Evolutionary conservation across 2,888 invertebrate genomes (phyloP).

Genomic region (Timandra comae): DNA sequence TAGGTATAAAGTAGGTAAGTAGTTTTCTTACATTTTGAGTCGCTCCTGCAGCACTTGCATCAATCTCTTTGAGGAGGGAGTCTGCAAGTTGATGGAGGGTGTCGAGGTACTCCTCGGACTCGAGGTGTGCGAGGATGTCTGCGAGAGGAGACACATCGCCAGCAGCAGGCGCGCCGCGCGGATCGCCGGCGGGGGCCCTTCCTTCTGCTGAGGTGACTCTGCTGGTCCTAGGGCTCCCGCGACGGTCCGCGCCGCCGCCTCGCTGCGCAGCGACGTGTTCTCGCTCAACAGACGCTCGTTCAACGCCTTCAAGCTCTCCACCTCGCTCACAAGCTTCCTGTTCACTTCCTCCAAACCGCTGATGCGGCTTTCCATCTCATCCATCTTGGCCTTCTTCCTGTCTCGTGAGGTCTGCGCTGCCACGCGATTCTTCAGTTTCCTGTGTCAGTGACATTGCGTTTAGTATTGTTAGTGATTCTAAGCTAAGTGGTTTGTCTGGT

Average conservation of each 20-base stretch:
- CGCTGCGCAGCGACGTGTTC: constrained; percentile 77
- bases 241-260: constrained; percentile 80
- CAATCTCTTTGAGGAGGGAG: constrained; percentile 87
- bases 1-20: no score
- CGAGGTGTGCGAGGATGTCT: constrained; percentile 88
- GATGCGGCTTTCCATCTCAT: constrained; percentile 88
- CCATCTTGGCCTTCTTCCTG: constrained; percentile 95
- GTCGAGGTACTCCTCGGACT: constrained; percentile 82
- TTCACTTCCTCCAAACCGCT: constrained; percentile 79
- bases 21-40: constrained; percentile 76
- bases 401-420: constrained; percentile 98
- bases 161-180: constrained; percentile 84
- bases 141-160: constrained; percentile 89
- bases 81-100: constrained; percentile 89
- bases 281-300: constrained; percentile 82
- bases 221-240: constrained; percentile 84
- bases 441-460: constrained; percentile 49
- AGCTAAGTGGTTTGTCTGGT: background rate
- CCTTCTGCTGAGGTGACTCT: constrained; percentile 97
- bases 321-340: constrained; percentile 79
- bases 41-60: constrained; percentile 82
- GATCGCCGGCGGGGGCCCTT: constrained; percentile 84
- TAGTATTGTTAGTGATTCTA: constrained; percentile 4
- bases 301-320: constrained; percentile 79
- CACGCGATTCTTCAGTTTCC: constrained; percentile 96